These are phyloP conservation scores for Netelia virgata DNA, from an alignment of 2,888 invertebrate genomes.

Conservation along the genomic window DNA sequence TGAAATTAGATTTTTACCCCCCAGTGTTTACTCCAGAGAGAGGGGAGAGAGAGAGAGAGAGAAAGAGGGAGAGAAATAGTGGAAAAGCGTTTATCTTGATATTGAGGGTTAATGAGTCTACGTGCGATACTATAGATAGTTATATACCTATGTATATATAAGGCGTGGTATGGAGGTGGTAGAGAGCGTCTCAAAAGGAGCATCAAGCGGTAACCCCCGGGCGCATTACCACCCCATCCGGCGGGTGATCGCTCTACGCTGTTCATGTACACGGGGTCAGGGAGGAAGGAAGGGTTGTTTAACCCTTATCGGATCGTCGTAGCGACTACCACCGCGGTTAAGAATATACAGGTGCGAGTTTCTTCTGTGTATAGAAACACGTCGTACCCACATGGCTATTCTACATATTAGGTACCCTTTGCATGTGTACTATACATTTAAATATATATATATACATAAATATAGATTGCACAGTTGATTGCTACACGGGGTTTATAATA, in stretches of 20 bases:
- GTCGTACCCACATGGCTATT: conserved; percentile 1
- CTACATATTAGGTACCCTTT: neutral
- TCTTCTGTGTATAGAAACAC: conserved; percentile 49
- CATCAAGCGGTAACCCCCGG: conserved; percentile 76
- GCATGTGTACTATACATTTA: neutral
- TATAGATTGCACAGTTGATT: neutral
- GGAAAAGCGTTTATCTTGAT: neutral
- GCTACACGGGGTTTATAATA: conserved; percentile 6
- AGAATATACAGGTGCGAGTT: conserved; percentile 76
- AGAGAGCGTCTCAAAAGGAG: conserved; percentile 77
- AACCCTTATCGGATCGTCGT: conserved; percentile 79
- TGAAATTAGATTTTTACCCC: no score
- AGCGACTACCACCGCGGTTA: conserved; percentile 69
- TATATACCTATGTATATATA: neutral
- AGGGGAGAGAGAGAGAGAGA: no score
- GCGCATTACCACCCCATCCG: conserved; percentile 79
- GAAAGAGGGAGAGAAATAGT: no score
- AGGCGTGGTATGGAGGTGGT: neutral
- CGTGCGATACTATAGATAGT: neutral
- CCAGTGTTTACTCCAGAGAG: no score
- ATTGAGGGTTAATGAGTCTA: neutral
- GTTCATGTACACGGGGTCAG: conserved; percentile 57
- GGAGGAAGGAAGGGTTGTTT: conserved; percentile 72
- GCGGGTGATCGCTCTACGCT: conserved; percentile 60
- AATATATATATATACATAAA: neutral